phyloP scores from a whole-genome alignment of 2,888 invertebrate genomes.

The Anagyrus pseudococci region DNA sequence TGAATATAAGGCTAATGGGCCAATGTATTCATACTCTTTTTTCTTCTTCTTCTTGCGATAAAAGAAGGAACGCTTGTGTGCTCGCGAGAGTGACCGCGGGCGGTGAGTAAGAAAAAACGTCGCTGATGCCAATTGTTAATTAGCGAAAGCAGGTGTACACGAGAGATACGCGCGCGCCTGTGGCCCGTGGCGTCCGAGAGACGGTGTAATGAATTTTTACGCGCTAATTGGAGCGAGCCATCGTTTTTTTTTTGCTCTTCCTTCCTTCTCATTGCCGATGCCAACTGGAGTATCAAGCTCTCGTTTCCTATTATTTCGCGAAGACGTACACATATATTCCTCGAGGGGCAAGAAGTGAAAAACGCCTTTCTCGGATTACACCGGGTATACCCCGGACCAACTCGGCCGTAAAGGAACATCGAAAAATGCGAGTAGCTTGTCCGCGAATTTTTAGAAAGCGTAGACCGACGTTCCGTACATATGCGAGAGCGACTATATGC shows the following conservation, averaged over 20 bases:
- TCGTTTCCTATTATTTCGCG: background rate
- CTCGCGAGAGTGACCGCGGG: background rate
- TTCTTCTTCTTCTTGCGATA: too few relatives aligned
- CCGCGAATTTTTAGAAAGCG: too few relatives aligned
- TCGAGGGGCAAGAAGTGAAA: too few relatives aligned
- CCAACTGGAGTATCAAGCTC: constrained; percentile 38
- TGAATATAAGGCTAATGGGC: too few relatives aligned
- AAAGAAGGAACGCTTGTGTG: background rate
- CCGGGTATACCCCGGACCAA: too few relatives aligned
- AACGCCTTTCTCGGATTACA: too few relatives aligned
- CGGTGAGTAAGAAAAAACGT: constrained; percentile 11
- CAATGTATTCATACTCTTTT: too few relatives aligned
- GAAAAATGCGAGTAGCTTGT: too few relatives aligned
- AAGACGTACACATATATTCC: too few relatives aligned
- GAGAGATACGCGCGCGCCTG: background rate
- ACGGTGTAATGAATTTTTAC: constrained; percentile 22
- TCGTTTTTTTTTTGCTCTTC: constrained; percentile 10
- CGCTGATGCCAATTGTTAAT: constrained; percentile 26
- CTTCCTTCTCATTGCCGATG: constrained; percentile 12
- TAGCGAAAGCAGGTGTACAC: constrained; percentile 27
- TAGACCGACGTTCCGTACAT: too few relatives aligned
- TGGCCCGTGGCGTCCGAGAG: background rate
- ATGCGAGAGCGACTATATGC: too few relatives aligned
- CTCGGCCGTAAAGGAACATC: too few relatives aligned
- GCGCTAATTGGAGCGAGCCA: constrained; percentile 37